Percentiles rank a stretch among this genome's conserved stretches.
Evolutionary conservation across 2,888 invertebrate genomes (phyloP).

Genomic region (Dexiosoma caninum): DNA sequence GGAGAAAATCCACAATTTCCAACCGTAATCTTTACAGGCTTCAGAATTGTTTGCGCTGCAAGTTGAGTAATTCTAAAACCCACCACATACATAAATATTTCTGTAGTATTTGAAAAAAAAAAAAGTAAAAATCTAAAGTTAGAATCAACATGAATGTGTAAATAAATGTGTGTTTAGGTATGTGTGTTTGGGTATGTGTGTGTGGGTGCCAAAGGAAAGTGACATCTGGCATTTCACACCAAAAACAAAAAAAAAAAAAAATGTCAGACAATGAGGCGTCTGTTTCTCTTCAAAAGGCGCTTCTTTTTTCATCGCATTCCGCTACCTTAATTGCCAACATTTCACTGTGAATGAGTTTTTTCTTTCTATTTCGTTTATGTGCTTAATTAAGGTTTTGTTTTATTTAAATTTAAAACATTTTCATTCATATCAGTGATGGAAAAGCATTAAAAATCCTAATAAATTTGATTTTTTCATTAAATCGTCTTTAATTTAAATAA

Average conservation of each 20-base stretch:
- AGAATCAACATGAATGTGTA: constrained; percentile 2
- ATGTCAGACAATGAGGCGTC: constrained; percentile 52
- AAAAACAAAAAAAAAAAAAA: background rate
- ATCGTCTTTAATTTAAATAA: background rate
- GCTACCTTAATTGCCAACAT: background rate
- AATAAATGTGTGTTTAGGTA: background rate
- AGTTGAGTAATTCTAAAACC: background rate
- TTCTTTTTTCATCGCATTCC: background rate
- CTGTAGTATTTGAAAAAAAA: background rate
- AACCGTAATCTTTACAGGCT: no score
- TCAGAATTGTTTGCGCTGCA: no score
- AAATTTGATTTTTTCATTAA: constrained; percentile 21
- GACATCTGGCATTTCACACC: constrained; percentile 54
- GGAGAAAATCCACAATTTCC: no score
- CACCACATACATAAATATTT: background rate
- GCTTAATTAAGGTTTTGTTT: constrained; percentile 41
- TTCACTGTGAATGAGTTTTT: background rate
- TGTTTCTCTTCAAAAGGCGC: constrained; percentile 9
- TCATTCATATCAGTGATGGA: constrained; percentile 33
- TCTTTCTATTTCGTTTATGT: background rate
- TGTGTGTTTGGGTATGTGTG: no score
- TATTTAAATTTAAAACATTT: constrained; percentile 7
- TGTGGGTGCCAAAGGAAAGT: constrained; percentile 49
- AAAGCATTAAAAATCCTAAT: constrained; percentile 40
- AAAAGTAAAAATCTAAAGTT: background rate